These are phyloP conservation scores for Lycocerus yunnanus DNA, from an alignment of 2,888 invertebrate species.

Conservation along the genomic window DNA sequence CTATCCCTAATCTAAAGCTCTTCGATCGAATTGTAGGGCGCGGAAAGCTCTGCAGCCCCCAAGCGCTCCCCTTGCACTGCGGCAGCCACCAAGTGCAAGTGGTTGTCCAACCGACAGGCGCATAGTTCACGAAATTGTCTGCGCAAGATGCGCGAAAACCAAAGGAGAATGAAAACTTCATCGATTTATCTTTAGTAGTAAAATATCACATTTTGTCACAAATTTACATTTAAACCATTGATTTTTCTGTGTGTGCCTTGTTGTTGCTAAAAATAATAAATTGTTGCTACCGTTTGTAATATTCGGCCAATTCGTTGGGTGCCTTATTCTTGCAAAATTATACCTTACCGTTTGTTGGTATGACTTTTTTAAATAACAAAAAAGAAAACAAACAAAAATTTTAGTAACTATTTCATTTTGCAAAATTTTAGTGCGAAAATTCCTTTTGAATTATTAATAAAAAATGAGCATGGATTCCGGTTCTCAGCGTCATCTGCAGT, in stretches of 20 bases:
- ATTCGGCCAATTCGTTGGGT: not conserved
- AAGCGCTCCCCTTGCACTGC: slow-evolving; percentile 57
- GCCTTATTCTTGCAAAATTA: not conserved
- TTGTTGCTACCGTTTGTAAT: not conserved
- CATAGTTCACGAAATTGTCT: slow-evolving; percentile 16
- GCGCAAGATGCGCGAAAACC: slow-evolving; percentile 26
- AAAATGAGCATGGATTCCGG: slow-evolving; percentile 21
- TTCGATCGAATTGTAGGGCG: slow-evolving; percentile 53
- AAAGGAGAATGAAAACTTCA: slow-evolving; percentile 6
- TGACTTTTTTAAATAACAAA: not conserved
- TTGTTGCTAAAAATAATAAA: not conserved
- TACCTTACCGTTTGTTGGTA: not conserved
- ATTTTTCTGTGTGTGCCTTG: not conserved
- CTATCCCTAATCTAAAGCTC: slow-evolving; percentile 39
- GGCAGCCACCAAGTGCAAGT: slow-evolving; percentile 39
- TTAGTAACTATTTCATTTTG: not conserved
- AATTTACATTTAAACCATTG: not conserved
- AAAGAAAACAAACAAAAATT: not conserved
- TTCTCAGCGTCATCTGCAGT: slow-evolving; percentile 35
- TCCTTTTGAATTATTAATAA: not conserved
- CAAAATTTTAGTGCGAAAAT: not conserved
- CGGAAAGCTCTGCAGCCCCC: slow-evolving; percentile 56
- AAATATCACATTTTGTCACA: not conserved
- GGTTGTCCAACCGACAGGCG: slow-evolving; percentile 34
- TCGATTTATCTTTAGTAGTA: slow-evolving; percentile 9